Base-by-base conservation (phyloP, 2,888 invertebrate genomes). In the Panorpa germanica region DNA sequence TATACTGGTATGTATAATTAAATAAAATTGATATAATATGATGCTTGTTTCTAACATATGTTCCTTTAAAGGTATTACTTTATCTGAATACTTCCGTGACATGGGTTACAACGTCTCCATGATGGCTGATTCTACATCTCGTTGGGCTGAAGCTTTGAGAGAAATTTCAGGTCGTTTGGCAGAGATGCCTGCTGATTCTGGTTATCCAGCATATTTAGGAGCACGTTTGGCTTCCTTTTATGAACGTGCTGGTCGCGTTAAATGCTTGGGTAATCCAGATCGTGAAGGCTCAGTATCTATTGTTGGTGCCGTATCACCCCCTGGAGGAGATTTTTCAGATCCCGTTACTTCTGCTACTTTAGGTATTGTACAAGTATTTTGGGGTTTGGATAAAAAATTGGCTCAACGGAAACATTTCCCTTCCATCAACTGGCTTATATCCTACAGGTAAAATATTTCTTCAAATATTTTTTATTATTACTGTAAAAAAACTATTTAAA, bases 121-220 rank as follows among this genome's bases (percentile, higher is more conserved):
- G 98, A 99, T 99, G 98, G 98, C 98, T 38, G 98, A 98, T 63
- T 98, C 96, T 16, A 99, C 98, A 12, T 98, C 96, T 9, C 88
- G 98, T 61, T 98, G 98, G 98, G 98, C 98, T 36, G 98, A 99
- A 59, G 98, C 98, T 43, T 70, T 99, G 57, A 75, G 98, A 63
- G 98, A 99, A 74, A 98, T 99, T 61, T 96, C 96, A 1, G 95
- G 81, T 45, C 95, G 98, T 59, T 66, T 99, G 52, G 98, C 98
- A 52, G 98, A 99, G 70, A 99, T 99, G 98, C 98, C 98, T 49
- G 98, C 98, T 45, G 91, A 88, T 65, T 74, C 76, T 27, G 98
- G 98, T 51, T 99, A 99, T 61, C 98, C 98, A 25, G 98, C 98
- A 34, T 99, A 99, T 61, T 66, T 99, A 50, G 95, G 95, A 31